These are phyloP conservation scores for Amniataba percoides DNA, from an alignment of 2,797 vertebrate species.

Conservation along the genomic window DNA sequence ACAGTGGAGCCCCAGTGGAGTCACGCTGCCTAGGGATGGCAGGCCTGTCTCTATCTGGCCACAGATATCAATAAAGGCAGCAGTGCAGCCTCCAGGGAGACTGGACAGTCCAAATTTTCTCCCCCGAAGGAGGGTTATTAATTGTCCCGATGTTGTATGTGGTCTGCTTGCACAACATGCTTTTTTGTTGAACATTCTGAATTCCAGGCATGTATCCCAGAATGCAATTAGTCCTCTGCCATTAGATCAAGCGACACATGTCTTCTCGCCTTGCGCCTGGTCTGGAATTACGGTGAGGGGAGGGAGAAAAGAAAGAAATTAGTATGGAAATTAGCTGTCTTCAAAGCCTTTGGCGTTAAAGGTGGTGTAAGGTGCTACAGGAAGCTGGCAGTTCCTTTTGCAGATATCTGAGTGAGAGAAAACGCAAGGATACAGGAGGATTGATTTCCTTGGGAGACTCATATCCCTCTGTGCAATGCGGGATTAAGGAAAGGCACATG, in stretches of 20 bases:
- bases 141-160: conserved; percentile 80
- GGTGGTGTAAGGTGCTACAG: conserved; percentile 81
- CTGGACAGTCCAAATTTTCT: conserved; percentile 77
- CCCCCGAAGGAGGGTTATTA: conserved; percentile 81
- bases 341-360: conserved; percentile 84
- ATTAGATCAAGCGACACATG: conserved; percentile 86
- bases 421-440: conserved; percentile 76
- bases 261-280: conserved; percentile 76
- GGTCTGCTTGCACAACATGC: conserved; percentile 73
- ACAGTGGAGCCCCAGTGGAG: conserved; percentile 78
- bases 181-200: conserved; percentile 71
- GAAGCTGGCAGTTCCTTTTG: conserved; percentile 80
- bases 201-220: conserved; percentile 83
- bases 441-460: conserved; percentile 82
- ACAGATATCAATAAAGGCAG: conserved; percentile 84
- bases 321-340: conserved; percentile 89
- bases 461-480: conserved; percentile 77
- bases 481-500: conserved; percentile 86
- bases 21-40: conserved; percentile 75
- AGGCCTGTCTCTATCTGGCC: conserved; percentile 79
- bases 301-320: conserved; percentile 84
- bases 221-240: conserved; percentile 85
- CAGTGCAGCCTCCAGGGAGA: conserved; percentile 70
- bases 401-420: conserved; percentile 77
- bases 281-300: conserved; percentile 75